Base-by-base conservation (phyloP, 2,113 vertebrate genomes). In the Gallinago jamesoni region DNA sequence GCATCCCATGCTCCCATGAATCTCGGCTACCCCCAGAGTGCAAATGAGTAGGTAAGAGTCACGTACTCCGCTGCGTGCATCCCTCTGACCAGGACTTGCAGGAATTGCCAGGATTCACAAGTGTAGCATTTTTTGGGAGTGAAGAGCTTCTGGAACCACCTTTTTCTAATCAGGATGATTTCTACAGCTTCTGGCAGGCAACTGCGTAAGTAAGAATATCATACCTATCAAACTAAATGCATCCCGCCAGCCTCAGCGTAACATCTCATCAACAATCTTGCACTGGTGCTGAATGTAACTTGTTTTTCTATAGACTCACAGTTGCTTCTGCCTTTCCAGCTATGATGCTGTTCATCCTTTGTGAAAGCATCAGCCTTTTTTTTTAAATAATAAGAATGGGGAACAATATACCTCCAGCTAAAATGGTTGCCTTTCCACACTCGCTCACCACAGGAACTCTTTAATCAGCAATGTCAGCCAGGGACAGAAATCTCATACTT, bases 391-490 rank as follows among this genome's bases (percentile, higher is more conserved):
- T 72, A 73, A 60, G 83, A 92, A 78, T 53, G 50, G 37, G 57
- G 41, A 91, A 87, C 73, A 87, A 48, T 67, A 69, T 14, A 66
- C 25, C 0, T 0, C 57, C 70, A 89, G 62, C 28, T 95, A 76
- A 95, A 95, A 94, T 68, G 67, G 86, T 75, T 96, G 92, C 66
- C 31, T 96, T 94, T 89, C 73, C 77, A 45, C 28, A 55, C 41
- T 94, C 0, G 0, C 53, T 91, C 84, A 73, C 89, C 66, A 57
- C 91, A 85, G 94, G 89, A 92, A 79, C 81, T 85, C 84, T 95
- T 96, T 89, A 95, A 96, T 96, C 92, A 96, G 81, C 84, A 76
- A 41, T 94, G 92, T 95, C 95, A 93, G 62, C 77, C 74, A 92
- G 83, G 57, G 70, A 93, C 86, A 95, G 81, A 89, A 91, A 92